Evolutionary conservation across 2,113 vertebrate species (phyloP), one percentile per base, ranked within the genome.

Genomic region (Trichechus manatus): DNA sequence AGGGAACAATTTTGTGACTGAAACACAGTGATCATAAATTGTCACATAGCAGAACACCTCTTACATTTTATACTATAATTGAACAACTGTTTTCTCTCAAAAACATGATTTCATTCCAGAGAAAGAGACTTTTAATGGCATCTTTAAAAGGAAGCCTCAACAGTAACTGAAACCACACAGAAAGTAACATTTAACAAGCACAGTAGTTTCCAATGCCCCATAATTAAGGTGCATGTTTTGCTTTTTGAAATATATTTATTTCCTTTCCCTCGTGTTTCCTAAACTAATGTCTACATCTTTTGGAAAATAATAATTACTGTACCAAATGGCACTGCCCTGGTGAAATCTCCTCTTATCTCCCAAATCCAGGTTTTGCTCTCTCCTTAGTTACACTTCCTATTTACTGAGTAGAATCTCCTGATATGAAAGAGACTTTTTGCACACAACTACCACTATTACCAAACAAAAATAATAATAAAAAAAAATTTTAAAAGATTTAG

Each of bases 91-190:
- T 96, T 95, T 92, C 56, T 61, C 50, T 81, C 36, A 66, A 56
- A 84, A 96, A 1, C 25, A 2, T 39, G 22, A 50, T 44, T 93
- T 97, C 50, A 96, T 93, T 82, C 22, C 13, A 95, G 19, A 91
- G 5, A 89, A 22, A 97, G 79, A 95, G 27, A 56, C 63, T 44
- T 84, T 82, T 86, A 91, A 82, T 61, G 29, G 13, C 17, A 50
- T 91, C 50, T 86, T 53, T 87, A 85, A 86, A 85, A 72, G 47
- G 20, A 96, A 92, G 27, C 8, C 1, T 72, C 19, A 72, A 90
- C 50, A 59, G 78, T 93, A 84, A 93, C 14, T 80, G 94, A 79
- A 92, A 92, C 80, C 19, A 86, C 70, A 94, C 0, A 9, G 17
- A 7, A 90, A 87, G 27, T 42, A 59, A 1, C 25, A 87, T 74